Base-by-base conservation (phyloP, 2,797 vertebrate species). In the Sebastes nivosus region DNA sequence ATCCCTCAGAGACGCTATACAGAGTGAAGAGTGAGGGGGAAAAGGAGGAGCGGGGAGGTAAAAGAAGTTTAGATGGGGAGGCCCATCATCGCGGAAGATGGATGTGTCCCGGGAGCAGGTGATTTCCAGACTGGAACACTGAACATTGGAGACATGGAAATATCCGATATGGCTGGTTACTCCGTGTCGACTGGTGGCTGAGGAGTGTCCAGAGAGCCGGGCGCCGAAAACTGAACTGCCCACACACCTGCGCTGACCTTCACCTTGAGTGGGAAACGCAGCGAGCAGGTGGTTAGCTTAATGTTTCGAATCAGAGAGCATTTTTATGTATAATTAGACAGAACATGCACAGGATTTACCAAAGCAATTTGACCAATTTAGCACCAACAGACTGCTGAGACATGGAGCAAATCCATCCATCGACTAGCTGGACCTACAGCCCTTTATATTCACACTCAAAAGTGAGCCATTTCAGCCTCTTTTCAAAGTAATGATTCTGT, bases 101-200 rank as follows among this genome's bases (percentile, higher is more conserved):
- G 83, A 93, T 90, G 70, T 75, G 58, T 89, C 92, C 73, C 86
- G 52, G 67, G 89, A 91, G 90, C 75, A 84, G 79, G 69, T 72
- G 81, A 82, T 89, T 92, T 90, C 75, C 87, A 87, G 89, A 94
- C 91, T 92, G 87, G 92, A 94, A 92, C 92, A 82, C 54, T 87
- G 89, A 93, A 87, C 87, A 86, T 78, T 87, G 88, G 80, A 89
- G 67, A 92, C 90, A 84, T 87, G 84, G 91, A 89, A 87, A 93
- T 87, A 90, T 90, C 84, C 8, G 81, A 87, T 77, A 88, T 55
- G 83, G 91, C 87, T 91, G 87, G 90, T 94, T 92, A 87, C 46
- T 67, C 71, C 64, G 6, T 57, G 68, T 84, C 61, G 72, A 74
- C 81, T 67, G 63, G 79, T 75, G 80, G 80, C 82, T 61, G 79